Evolutionary conservation across 2,888 invertebrate genomes (phyloP).

Genomic region (Drepanosiphum platanoidis): DNA sequence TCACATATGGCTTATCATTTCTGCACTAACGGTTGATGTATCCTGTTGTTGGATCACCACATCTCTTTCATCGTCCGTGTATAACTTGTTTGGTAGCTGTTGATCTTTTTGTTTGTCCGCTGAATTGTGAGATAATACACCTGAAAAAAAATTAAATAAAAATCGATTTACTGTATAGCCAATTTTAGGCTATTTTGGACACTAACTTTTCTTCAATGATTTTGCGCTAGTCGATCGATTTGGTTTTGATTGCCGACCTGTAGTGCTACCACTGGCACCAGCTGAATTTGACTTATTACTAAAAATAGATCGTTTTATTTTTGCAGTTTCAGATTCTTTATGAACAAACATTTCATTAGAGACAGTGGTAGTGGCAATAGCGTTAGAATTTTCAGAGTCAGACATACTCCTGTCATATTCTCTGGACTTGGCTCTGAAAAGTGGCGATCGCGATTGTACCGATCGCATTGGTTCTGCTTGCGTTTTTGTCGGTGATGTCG

Average conservation of each 20-base stretch:
- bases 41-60: conserved; percentile 1
- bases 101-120: not conserved
- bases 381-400: not conserved
- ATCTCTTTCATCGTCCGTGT: conserved; percentile 7
- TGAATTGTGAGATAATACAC: not conserved
- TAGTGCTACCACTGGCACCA: not conserved
- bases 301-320: conserved; percentile 52
- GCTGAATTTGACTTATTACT: conserved; percentile 55
- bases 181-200: not conserved
- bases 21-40: conserved; percentile 10
- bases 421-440: conserved; percentile 43
- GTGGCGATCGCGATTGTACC: conserved; percentile 29
- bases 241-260: not conserved
- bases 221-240: conserved; percentile 39
- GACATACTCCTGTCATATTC: conserved; percentile 7
- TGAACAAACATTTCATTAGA: conserved; percentile 9
- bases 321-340: conserved; percentile 20
- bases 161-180: not conserved
- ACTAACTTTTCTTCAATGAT: conserved; percentile 17
- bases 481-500: not conserved
- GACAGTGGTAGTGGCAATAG: not conserved
- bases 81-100: not conserved
- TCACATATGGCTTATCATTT: conserved; percentile 25
- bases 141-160: not conserved
- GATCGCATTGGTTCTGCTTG: conserved; percentile 1